Conservation (phyloP, 2,797 vertebrate species). For the Sphaeramia orbicularis region DNA sequence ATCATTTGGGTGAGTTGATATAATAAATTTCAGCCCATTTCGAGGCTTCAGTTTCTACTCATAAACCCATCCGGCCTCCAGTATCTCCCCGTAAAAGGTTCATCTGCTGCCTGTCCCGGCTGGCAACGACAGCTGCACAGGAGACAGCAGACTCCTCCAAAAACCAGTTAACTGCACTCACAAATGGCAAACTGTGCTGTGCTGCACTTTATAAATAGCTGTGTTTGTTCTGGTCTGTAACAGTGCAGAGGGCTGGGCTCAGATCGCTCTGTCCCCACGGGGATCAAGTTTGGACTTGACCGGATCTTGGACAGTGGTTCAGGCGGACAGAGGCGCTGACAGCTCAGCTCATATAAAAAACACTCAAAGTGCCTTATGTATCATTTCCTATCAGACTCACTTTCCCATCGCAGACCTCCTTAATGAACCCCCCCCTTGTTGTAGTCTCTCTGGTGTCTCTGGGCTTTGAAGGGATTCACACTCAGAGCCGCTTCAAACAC, state of each 20-base stretch:
- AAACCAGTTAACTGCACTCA: constrained; percentile 73
- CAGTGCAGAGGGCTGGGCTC: constrained; percentile 60
- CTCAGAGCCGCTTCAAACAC: constrained; percentile 23
- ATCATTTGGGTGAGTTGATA: constrained; percentile 17
- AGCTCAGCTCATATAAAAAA: constrained; percentile 69
- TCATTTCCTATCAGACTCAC: constrained; percentile 63
- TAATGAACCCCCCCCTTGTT: constrained; percentile 14
- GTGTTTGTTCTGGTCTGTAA: constrained; percentile 82
- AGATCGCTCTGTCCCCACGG: constrained; percentile 79
- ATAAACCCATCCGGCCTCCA: constrained; percentile 41
- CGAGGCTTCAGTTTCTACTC: constrained; percentile 39
- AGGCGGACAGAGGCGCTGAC: constrained; percentile 63
- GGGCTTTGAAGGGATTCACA: constrained; percentile 49
- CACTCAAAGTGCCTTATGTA: constrained; percentile 59
- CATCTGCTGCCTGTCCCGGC: constrained; percentile 59
- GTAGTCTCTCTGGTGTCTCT: constrained; percentile 31
- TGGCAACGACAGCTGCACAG: constrained; percentile 82
- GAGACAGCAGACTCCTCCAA: constrained; percentile 69
- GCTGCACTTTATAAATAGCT: constrained; percentile 86
- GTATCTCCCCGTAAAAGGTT: constrained; percentile 38
- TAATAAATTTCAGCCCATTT: constrained; percentile 36
- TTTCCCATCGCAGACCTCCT: constrained; percentile 33
- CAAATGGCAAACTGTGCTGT: constrained; percentile 82
- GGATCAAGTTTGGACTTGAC: constrained; percentile 85
- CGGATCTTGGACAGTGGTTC: constrained; percentile 77